Percentiles rank a stretch among this genome's conserved stretches.
phyloP scores from a whole-genome alignment of 2,888 invertebrate species.

The Agrochola lota region DNA sequence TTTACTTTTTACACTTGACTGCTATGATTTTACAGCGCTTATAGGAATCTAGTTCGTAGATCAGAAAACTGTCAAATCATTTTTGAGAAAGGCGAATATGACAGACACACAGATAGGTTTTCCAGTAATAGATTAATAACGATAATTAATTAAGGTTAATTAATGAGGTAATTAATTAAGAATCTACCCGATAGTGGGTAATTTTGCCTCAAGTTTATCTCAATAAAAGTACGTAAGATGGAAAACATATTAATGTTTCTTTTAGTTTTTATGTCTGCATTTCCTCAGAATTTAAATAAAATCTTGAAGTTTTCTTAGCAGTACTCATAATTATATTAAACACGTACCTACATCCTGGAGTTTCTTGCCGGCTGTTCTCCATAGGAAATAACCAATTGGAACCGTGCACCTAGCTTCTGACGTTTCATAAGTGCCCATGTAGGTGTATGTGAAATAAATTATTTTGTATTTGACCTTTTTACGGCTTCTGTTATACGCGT shows the following conservation, averaged over 20 bases:
- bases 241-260: background rate
- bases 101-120: no score
- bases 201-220: background rate
- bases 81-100: background rate
- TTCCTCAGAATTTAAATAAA: background rate
- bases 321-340: no score
- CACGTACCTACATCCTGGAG: no score
- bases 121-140: background rate
- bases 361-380: no score
- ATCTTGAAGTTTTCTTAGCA: background rate
- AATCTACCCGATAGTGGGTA: background rate
- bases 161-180: constrained; percentile 9
- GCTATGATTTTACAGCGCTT: no score
- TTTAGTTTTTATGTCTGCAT: background rate
- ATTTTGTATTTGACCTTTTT: no score
- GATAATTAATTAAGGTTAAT: background rate
- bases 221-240: background rate
- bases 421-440: no score
- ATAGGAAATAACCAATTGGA: no score
- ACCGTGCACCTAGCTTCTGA: no score
- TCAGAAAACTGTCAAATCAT: background rate
- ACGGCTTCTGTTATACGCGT: no score
- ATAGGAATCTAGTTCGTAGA: background rate
- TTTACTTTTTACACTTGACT: background rate
- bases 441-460: no score